Evolutionary conservation across 1,140 invertebrate genomes (phyloP), one percentile per base, ranked within the genome.

Genomic region (Hirudo medicinalis): DNA sequence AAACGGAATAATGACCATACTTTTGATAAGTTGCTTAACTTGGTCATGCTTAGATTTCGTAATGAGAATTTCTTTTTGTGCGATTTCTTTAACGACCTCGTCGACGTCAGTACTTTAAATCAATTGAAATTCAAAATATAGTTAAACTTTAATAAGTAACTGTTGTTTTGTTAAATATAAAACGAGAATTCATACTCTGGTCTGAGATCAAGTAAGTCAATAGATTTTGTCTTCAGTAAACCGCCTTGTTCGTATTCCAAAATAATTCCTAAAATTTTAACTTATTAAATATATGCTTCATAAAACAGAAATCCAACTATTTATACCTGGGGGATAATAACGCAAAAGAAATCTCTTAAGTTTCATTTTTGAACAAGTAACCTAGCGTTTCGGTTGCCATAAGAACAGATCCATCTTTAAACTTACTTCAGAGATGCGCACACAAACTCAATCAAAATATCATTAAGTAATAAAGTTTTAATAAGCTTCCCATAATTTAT

Each of bases 161-260:
- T n/a, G n/a, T n/a, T n/a, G n/a, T n/a, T n/a, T n/a, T 68, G 67
- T 32, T 0, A n/a, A n/a, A 19, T 43, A 36, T 25, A 54, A 27
- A 70, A 70, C 2, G 60, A 54, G 20, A 70, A 54, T 49, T 27
- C 40, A 81, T 77, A 83, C 81, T 81, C 78, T 75, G 78, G 76
- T 75, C 77, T 76, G 20, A 83, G 74, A 73, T 83, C 81, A 19
- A 83, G 73, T 8, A 83, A 73, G 73, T 83, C 81, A 72, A 83
- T 80, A 19, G 80, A 80, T 74, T 82, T 82, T 29, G 79, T 82
- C 72, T 83, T 83, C 67, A 82, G 49, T n/a, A 78, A 74, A 36
- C 80, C 80, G 71, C 80, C 79, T 74, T 81, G 80, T 75, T 82
- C 81, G 78, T 83, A 83, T 72, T 83, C 82, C 54, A 83, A 72